These are phyloP conservation scores for Apotomis betuletana DNA, from an alignment of 2,888 invertebrate genomes.

Conservation along the genomic window DNA sequence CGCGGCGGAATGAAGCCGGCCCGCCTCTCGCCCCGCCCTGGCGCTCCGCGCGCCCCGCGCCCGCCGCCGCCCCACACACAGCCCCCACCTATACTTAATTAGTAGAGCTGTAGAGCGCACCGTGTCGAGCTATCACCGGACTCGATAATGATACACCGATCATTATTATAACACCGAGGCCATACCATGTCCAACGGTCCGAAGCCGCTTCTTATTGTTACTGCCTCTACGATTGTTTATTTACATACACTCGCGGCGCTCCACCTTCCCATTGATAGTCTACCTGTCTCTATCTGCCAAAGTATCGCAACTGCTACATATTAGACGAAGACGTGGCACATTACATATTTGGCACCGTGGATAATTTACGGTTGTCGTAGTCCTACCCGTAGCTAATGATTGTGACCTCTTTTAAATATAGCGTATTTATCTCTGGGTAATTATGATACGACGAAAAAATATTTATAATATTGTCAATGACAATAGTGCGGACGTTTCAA, in stretches of 20 bases:
- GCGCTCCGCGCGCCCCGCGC: conserved; percentile 48
- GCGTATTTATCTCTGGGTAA: conserved; percentile 17
- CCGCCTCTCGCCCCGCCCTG: conserved; percentile 62
- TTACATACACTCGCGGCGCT: conserved; percentile 60
- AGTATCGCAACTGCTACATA: conserved; percentile 22
- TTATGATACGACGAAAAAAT: conserved; percentile 29
- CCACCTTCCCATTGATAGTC: conserved; percentile 65
- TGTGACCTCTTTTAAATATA: conserved; percentile 20
- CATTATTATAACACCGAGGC: conserved; percentile 52
- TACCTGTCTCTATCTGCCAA: conserved; percentile 72
- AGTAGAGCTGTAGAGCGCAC: conserved; percentile 64
- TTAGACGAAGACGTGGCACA: conserved; percentile 17
- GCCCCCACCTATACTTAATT: conserved; percentile 75
- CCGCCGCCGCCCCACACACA: conserved; percentile 49
- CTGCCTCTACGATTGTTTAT: conserved; percentile 56
- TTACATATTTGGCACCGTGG: conserved; percentile 11
- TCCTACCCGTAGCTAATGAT: conserved; percentile 12
- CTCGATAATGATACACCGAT: conserved; percentile 46
- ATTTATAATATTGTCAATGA: conserved; percentile 26
- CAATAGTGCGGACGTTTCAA: conserved; percentile 23
- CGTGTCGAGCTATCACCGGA: conserved; percentile 45
- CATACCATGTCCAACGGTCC: conserved; percentile 24
- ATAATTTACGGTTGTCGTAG: conserved; percentile 20
- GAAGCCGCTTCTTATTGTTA: conserved; percentile 36
- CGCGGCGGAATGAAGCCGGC: conserved; percentile 78